Evolutionary conservation across 2,797 vertebrate genomes (phyloP), one percentile per base, ranked within the genome.

Genomic region (Leuciscus waleckii): DNA sequence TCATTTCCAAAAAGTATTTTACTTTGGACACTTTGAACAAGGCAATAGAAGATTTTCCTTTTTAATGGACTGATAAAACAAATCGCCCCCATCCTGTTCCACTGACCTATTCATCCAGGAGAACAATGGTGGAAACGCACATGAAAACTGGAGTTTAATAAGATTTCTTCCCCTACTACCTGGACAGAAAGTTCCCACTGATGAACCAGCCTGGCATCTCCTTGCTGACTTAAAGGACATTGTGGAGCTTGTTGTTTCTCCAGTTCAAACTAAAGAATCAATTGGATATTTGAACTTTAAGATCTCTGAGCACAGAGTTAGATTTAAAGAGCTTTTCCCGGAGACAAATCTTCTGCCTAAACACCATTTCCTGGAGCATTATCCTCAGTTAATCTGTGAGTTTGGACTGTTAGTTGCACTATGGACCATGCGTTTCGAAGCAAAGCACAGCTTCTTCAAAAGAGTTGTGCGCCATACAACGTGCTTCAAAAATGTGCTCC

Each of bases 181-280:
- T 41, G 84, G 85, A 26, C 63, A 43, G 2, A 90, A 61, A 11
- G 61, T 89, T n/a, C 86, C 87, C n/a, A 65, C 17, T 61, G 63
- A 88, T n/a, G 81, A 90, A 65, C 83, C 86, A n/a, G 78, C 78
- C 41, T 90, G 87, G 86, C 54, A 84, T 21, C 69, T 90, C 39
- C 70, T 88, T 11, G 63, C 65, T 21, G 41, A 43, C 41, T 43
- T 43, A 3, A 43, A 43, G 41, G 41, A 43, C 41, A 43, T 43
- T 43, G 41, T 82, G 5, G 85, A 88, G 9, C 61, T 67, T n/a
- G 37, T 86, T 61, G 71, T 85, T 29, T 26, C 37, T 14, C 78
- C 82, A 35, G 35, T 88, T 35, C 85, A 88, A n/a, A 88, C 77
- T 3, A 21, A 83, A 11, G 77, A 88, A 81, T 82, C 58, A 69